Evolutionary conservation across 2,113 vertebrate genomes (phyloP).

Genomic region (Aldabrachelys gigantea): DNA sequence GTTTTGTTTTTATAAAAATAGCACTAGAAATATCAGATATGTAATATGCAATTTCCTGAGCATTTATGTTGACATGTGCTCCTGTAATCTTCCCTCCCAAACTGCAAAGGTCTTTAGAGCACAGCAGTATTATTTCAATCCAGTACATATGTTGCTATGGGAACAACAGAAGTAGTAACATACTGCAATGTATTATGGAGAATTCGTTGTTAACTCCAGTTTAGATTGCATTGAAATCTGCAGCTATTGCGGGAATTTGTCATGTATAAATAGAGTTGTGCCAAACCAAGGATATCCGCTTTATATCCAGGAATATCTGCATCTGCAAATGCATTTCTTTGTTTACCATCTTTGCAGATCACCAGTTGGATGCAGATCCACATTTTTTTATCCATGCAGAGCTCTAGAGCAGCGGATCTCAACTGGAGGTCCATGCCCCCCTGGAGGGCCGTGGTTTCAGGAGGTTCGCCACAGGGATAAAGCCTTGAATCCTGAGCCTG

Average conservation of each 20-base stretch:
- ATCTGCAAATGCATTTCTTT: too few relatives aligned
- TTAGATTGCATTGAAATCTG: background rate
- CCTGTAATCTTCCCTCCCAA: background rate
- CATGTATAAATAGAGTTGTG: background rate
- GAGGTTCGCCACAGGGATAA: too few relatives aligned
- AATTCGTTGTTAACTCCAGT: background rate
- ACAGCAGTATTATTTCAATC: background rate
- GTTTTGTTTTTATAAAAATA: background rate
- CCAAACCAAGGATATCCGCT: too few relatives aligned
- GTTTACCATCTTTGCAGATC: too few relatives aligned
- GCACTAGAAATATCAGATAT: background rate
- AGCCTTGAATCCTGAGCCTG: too few relatives aligned
- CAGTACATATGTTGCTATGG: background rate
- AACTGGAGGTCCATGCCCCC: too few relatives aligned
- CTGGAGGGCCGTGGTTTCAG: too few relatives aligned
- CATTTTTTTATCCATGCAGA: too few relatives aligned
- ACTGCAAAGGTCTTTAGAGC: background rate
- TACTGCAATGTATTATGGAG: background rate
- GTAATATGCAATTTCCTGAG: background rate
- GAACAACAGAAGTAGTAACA: background rate
- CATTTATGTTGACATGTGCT: background rate
- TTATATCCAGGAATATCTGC: too few relatives aligned
- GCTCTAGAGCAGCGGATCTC: too few relatives aligned
- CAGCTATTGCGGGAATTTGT: background rate
- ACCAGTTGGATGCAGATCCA: too few relatives aligned